Evolutionary conservation across 2,888 invertebrate genomes (phyloP).

Genomic region (Empis stercorea): DNA sequence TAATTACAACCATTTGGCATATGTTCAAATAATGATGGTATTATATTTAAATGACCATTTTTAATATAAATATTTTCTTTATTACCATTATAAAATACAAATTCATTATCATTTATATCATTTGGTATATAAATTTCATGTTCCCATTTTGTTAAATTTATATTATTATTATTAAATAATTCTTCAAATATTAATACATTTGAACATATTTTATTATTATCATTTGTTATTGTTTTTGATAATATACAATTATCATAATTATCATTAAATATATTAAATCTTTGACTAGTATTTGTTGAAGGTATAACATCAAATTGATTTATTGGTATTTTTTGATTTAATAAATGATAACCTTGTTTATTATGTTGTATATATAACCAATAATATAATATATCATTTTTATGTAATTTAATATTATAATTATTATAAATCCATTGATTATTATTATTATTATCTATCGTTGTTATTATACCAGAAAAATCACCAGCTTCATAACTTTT

Average conservation of each 20-base stretch:
- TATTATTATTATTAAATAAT: conserved; percentile 2
- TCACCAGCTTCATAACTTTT: conserved; percentile 35
- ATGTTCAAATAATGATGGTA: conserved; percentile 21
- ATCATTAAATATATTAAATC: no score
- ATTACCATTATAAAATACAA: conserved; percentile 33
- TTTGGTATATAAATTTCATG: conserved; percentile 44
- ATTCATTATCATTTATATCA: conserved; percentile 36
- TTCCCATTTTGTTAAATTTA: conserved; percentile 41
- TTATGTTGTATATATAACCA: conserved; percentile 42
- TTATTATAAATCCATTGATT: conserved; percentile 40
- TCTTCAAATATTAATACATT: not conserved
- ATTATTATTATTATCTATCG: conserved; percentile 28
- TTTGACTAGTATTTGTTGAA: not conserved
- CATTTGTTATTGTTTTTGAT: not conserved
- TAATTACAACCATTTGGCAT: conserved; percentile 13
- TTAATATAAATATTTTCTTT: conserved; percentile 22
- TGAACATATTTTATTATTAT: not conserved
- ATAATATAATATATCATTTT: conserved; percentile 44
- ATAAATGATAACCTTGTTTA: no score
- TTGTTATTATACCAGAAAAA: conserved; percentile 36
- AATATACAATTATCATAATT: not conserved
- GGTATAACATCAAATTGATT: no score
- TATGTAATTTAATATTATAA: conserved; percentile 30
- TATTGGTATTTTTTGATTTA: no score
- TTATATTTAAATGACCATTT: conserved; percentile 24